Conservation (phyloP, 2,797 vertebrate genomes). For the Sebastes paucispinis region DNA sequence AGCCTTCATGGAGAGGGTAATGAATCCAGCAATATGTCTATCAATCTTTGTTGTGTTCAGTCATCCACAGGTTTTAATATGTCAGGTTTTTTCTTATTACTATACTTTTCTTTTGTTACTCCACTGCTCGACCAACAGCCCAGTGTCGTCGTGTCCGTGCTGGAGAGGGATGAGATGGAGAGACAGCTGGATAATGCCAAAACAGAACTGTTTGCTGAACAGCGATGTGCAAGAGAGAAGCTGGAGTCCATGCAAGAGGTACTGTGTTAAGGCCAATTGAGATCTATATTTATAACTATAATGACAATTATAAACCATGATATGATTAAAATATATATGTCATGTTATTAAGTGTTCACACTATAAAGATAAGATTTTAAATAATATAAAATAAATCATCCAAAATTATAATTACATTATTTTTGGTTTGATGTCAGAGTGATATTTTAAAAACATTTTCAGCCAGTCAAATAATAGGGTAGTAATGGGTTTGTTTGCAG, state of each 20-base stretch:
- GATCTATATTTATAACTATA: neutral
- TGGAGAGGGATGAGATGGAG: conserved; percentile 80
- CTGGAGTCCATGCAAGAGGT: conserved; percentile 79
- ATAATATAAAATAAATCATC: neutral
- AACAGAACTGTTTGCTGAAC: conserved; percentile 78
- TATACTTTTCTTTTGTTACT: neutral
- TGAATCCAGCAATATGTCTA: neutral
- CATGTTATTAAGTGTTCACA: neutral
- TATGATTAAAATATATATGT: too few relatives aligned
- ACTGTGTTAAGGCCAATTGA: neutral
- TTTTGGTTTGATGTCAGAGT: neutral
- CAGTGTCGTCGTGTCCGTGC: conserved; percentile 39
- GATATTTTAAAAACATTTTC: too few relatives aligned
- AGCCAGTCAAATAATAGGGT: neutral
- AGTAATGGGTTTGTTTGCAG: neutral
- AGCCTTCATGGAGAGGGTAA: conserved; percentile 40
- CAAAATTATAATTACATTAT: neutral
- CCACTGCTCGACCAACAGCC: conserved; percentile 27
- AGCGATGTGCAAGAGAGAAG: conserved; percentile 67
- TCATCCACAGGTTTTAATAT: neutral
- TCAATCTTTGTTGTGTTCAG: neutral
- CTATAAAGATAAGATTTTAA: neutral
- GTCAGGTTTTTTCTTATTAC: neutral
- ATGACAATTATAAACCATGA: neutral
- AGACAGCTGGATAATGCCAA: conserved; percentile 76